Evolutionary conservation across 2,797 vertebrate species (phyloP).

Genomic region (Dendrocincla fuliginosa): DNA sequence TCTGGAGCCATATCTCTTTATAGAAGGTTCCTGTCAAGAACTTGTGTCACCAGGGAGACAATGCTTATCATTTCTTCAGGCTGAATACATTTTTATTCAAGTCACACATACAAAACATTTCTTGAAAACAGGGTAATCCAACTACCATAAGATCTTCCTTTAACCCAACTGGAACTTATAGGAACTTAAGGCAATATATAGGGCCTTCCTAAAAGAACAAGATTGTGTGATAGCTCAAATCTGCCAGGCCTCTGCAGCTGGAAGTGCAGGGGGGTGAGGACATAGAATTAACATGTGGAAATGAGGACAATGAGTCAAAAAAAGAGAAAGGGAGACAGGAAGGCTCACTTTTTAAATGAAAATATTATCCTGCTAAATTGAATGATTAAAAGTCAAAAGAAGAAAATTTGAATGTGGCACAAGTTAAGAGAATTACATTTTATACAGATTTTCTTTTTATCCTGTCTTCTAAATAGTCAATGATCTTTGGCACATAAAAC

Average conservation of each 20-base stretch:
- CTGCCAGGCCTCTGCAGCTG: not conserved
- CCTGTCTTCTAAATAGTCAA: slow-evolving; percentile 9
- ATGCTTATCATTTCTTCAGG: not conserved
- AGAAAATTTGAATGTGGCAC: not conserved
- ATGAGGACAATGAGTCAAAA: not conserved
- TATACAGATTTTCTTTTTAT: not conserved
- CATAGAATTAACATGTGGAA: not conserved
- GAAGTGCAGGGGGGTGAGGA: not conserved
- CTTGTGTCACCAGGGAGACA: not conserved
- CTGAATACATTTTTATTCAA: not conserved
- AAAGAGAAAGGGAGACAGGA: not conserved
- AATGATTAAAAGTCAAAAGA: not conserved
- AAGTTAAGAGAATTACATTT: slow-evolving; percentile 9
- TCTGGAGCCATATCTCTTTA: not conserved
- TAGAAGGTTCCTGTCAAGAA: not conserved
- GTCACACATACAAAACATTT: not conserved
- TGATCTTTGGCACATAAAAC: slow-evolving; percentile 39
- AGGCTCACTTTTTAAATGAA: not conserved
- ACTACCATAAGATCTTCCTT: not conserved
- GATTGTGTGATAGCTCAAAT: not conserved
- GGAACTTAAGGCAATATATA: not conserved
- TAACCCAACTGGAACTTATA: not conserved
- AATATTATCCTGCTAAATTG: not conserved
- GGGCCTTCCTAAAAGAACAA: not conserved
- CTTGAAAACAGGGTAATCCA: not conserved